phyloP scores from a whole-genome alignment of 2,888 invertebrate genomes.

The Nephrotoma flavescens region DNA sequence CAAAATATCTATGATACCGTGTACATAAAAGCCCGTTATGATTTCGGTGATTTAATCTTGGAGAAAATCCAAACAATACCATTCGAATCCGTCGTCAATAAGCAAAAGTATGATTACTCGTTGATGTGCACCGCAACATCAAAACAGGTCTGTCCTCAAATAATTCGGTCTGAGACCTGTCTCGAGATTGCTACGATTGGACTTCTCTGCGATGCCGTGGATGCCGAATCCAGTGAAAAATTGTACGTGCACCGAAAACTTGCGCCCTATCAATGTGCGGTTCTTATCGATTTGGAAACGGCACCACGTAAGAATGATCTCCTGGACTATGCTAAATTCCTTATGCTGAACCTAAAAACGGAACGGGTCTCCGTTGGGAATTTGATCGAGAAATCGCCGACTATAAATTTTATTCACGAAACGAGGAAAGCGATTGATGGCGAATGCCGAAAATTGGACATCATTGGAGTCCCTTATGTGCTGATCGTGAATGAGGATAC shows the following conservation, averaged over 20 bases:
- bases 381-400: not conserved
- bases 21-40: conserved; percentile 48
- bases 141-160: conserved; percentile 13
- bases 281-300: not conserved
- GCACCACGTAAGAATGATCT: conserved; percentile 19
- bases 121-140: not conserved
- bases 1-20: conserved; percentile 33
- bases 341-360: not conserved
- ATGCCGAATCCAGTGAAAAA: conserved; percentile 30
- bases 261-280: conserved; percentile 58
- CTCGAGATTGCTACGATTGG: conserved; percentile 18
- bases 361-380: not conserved
- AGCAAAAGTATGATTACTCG: conserved; percentile 13
- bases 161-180: conserved; percentile 24
- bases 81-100: conserved; percentile 15
- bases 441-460: conserved; percentile 36
- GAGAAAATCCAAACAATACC: conserved; percentile 41
- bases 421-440: conserved; percentile 18
- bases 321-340: not conserved
- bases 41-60: conserved; percentile 43
- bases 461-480: conserved; percentile 57
- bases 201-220: conserved; percentile 34
- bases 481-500: conserved; percentile 52
- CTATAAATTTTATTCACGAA: not conserved
- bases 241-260: conserved; percentile 44